Percentiles rank a stretch among this genome's conserved stretches.
phyloP scores from a whole-genome alignment of 2,113 vertebrate species.

The Origma solitaria region DNA sequence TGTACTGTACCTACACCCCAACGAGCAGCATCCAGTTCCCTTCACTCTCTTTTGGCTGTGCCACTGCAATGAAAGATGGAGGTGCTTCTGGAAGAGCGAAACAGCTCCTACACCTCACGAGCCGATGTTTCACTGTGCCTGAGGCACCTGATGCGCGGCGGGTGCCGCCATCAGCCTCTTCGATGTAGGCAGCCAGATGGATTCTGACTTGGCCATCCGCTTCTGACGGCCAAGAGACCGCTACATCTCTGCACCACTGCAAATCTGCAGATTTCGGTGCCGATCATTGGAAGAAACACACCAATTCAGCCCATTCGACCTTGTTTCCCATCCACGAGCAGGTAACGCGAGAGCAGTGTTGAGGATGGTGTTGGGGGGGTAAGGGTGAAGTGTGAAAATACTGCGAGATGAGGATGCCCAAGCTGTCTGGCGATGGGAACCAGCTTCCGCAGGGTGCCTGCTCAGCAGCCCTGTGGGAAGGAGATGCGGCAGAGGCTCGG shows the following conservation, averaged over 20 bases:
- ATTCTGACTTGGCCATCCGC: not conserved
- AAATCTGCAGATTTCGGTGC: not conserved
- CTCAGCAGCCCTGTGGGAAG: not conserved
- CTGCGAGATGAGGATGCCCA: not conserved
- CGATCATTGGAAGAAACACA: not conserved
- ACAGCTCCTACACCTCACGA: not conserved
- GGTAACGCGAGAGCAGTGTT: fast-evolving
- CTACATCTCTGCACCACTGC: not conserved
- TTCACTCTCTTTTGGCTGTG: not conserved
- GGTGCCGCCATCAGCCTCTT: not conserved
- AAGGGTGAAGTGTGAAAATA: not conserved
- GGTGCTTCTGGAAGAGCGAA: not conserved
- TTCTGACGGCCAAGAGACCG: fast-evolving
- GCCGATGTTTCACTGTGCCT: not conserved
- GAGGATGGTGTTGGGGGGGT: no score
- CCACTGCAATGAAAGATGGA: not conserved
- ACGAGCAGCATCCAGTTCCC: fast-evolving
- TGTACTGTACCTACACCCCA: not conserved
- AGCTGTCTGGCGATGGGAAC: not conserved
- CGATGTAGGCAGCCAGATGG: fast-evolving
- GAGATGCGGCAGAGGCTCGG: fast-evolving
- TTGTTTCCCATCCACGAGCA: not conserved
- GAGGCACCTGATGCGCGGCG: not conserved
- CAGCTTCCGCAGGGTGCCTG: not conserved
- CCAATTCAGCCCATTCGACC: not conserved